These are phyloP conservation scores for Pentalonia nigronervosa DNA, from an alignment of 1,140 invertebrate species.

Conservation along the genomic window DNA sequence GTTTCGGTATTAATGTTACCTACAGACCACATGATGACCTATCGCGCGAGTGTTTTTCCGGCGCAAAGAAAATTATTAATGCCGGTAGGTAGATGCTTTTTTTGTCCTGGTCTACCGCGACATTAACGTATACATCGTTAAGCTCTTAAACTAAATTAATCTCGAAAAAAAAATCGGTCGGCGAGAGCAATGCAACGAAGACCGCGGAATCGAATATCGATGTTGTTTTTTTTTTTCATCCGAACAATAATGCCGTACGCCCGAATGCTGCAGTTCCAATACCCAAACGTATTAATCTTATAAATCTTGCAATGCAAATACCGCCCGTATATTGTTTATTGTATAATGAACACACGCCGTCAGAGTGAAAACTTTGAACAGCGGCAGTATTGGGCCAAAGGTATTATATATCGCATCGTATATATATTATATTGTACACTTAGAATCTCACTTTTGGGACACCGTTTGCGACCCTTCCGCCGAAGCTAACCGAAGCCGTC, in stretches of 20 bases:
- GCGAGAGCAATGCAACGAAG: not conserved
- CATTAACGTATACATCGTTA: constrained; percentile 8
- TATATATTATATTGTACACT: not conserved
- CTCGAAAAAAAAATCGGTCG: not conserved
- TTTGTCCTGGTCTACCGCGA: not conserved
- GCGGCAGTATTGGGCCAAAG: not conserved
- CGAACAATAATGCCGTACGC: not conserved
- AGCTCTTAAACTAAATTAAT: not conserved
- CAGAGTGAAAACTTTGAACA: not conserved
- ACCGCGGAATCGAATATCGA: not conserved
- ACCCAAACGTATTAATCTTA: too few relatives aligned
- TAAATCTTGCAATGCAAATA: too few relatives aligned
- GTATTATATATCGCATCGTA: not conserved
- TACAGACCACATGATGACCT: not conserved
- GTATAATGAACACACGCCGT: too few relatives aligned
- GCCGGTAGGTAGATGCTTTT: not conserved
- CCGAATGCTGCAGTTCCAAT: too few relatives aligned
- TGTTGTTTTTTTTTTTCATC: not conserved
- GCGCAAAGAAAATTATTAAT: not conserved
- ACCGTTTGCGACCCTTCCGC: not conserved
- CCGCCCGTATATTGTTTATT: too few relatives aligned
- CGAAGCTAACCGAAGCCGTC: not conserved
- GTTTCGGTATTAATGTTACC: not conserved
- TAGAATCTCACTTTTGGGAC: not conserved
- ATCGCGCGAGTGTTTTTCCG: not conserved